Evolutionary conservation across 2,797 vertebrate genomes (phyloP).

Genomic region (Tauraco hartlaubi): DNA sequence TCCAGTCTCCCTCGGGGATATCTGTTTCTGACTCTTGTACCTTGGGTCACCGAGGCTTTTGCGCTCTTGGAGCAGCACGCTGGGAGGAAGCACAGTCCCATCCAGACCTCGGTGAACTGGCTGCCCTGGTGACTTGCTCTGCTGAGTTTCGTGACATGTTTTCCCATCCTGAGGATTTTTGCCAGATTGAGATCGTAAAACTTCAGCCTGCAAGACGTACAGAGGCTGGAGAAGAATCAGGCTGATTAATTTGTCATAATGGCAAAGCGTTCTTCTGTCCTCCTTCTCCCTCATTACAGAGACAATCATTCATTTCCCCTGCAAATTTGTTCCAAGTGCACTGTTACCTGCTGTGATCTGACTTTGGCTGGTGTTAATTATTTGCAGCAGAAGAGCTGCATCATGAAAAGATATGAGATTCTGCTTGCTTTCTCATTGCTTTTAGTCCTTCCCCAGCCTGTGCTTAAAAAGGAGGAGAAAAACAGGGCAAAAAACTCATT

Average conservation of each 20-base stretch:
- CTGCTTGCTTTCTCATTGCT: not conserved
- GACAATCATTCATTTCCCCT: conserved; percentile 43
- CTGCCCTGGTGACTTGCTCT: not conserved
- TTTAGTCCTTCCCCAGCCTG: not conserved
- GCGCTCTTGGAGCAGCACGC: not conserved
- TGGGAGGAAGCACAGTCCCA: not conserved
- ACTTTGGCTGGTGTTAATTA: conserved; percentile 56
- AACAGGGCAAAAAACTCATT: not conserved
- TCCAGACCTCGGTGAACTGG: fast-evolving
- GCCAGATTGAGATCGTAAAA: conserved; percentile 33
- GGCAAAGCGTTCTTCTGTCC: conserved; percentile 30
- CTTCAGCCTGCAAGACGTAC: not conserved
- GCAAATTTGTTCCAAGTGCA: conserved; percentile 8
- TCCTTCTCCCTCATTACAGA: conserved; percentile 42
- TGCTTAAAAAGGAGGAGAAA: not conserved
- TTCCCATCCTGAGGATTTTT: conserved; percentile 8
- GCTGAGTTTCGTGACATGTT: not conserved
- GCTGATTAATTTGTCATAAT: conserved; percentile 55
- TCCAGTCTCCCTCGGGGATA: not conserved
- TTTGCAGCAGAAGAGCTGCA: conserved; percentile 27
- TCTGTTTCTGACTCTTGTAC: not conserved
- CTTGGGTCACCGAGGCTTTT: not conserved
- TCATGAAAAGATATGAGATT: not conserved
- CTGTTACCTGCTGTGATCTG: conserved; percentile 38
- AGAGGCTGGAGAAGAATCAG: not conserved